Evolutionary conservation across 2,113 vertebrate genomes (phyloP).

Genomic region (Cyphomyrus discorhynchus): DNA sequence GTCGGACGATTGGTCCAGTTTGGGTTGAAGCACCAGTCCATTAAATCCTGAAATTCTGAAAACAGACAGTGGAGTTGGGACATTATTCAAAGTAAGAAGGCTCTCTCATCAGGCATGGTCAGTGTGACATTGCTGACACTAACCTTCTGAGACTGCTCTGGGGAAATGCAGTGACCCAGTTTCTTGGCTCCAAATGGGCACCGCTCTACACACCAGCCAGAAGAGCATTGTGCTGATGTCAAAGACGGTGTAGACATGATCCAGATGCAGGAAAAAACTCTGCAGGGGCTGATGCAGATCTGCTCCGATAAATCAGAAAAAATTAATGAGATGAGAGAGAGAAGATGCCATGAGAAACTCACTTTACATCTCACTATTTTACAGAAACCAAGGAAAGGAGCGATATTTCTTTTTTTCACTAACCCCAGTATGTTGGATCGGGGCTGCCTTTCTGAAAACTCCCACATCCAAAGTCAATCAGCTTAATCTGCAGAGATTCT

Average conservation of each 20-base stretch:
- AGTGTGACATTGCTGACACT: not conserved
- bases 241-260: accelerated
- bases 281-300: too few relatives aligned
- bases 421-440: too few relatives aligned
- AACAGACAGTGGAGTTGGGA: not conserved
- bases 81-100: not conserved
- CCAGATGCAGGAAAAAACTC: too few relatives aligned
- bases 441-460: too few relatives aligned
- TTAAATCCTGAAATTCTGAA: too few relatives aligned
- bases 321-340: not conserved
- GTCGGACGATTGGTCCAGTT: too few relatives aligned
- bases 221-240: not conserved
- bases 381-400: too few relatives aligned
- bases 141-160: not conserved
- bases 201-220: not conserved
- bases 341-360: not conserved
- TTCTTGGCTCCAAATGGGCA: accelerated
- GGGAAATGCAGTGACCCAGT: not conserved
- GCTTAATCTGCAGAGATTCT: too few relatives aligned
- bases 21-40: too few relatives aligned
- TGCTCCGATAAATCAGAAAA: not conserved
- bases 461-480: too few relatives aligned
- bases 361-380: too few relatives aligned
- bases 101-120: not conserved
- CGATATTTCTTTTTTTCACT: too few relatives aligned